Evolutionary conservation across 2,888 invertebrate species (phyloP).

Genomic region (Rapana venosa): DNA sequence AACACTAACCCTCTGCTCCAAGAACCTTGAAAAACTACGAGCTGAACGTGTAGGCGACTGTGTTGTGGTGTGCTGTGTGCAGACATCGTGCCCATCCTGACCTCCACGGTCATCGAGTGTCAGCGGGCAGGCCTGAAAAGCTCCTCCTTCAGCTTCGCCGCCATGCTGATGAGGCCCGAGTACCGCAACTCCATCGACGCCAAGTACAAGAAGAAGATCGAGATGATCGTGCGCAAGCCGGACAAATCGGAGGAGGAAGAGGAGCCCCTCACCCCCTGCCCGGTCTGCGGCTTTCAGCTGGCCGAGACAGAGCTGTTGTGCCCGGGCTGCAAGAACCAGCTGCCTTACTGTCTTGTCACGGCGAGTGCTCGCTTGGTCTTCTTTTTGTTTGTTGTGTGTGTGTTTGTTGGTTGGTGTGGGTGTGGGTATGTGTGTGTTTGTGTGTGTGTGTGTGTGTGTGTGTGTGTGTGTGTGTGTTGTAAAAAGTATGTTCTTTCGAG

Average conservation of each 20-base stretch:
- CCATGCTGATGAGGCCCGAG: constrained; percentile 94
- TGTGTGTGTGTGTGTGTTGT: no score
- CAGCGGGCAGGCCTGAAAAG: constrained; percentile 93
- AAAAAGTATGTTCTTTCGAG: no score
- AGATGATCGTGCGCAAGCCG: constrained; percentile 89
- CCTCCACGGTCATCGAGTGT: constrained; percentile 98
- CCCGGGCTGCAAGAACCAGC: constrained; percentile 89
- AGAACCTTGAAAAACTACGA: no score
- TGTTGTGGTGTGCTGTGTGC: constrained; percentile 53
- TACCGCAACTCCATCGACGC: constrained; percentile 92
- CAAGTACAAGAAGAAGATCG: constrained; percentile 97
- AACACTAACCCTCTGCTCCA: no score
- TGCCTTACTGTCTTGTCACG: constrained; percentile 96
- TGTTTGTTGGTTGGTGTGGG: no score
- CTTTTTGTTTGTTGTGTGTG: no score
- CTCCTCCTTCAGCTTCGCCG: constrained; percentile 94
- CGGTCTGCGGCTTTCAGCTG: constrained; percentile 88
- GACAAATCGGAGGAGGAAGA: constrained; percentile 80
- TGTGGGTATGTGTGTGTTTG: no score
- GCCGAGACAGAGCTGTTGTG: constrained; percentile 90
- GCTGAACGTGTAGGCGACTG: no score
- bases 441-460: no score
- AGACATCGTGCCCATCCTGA: constrained; percentile 97
- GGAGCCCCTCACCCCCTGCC: constrained; percentile 85
- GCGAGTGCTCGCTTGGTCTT: constrained; percentile 80